Percentiles rank a stretch among this genome's conserved stretches.
Evolutionary conservation across 2,113 vertebrate species (phyloP).

Genomic region (Phylloscopus trochiloides): DNA sequence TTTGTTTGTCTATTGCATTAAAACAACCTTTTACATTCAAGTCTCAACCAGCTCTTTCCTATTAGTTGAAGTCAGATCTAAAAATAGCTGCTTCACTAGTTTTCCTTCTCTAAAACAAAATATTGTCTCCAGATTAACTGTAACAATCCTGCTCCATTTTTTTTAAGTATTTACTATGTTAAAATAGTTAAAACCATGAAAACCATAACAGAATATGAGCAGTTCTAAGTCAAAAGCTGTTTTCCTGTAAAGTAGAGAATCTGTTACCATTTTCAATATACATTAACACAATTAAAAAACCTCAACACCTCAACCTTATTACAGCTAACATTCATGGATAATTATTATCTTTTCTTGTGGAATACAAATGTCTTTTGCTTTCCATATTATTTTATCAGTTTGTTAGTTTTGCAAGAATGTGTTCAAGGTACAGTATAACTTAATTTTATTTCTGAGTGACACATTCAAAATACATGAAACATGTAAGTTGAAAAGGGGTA

Average conservation of each 20-base stretch:
- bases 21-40: not conserved
- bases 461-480: not conserved
- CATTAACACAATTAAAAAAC: accelerated
- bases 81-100: not conserved
- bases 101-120: not conserved
- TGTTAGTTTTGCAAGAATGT: not conserved
- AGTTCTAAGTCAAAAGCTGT: not conserved
- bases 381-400: not conserved
- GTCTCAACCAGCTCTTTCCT: not conserved
- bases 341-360: not conserved
- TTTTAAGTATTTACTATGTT: not conserved
- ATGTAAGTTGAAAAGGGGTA: not conserved
- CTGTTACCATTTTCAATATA: not conserved
- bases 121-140: not conserved
- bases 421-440: not conserved
- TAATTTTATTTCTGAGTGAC: not conserved
- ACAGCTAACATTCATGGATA: not conserved
- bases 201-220: not conserved
- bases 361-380: not conserved
- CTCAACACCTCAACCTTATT: accelerated
- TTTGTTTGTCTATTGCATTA: not conserved
- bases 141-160: not conserved
- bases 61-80: not conserved
- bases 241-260: not conserved
- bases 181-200: not conserved